A percentile compares a stretch with the other conserved stretches of the same genome.
phyloP scores from a whole-genome alignment of 2,888 invertebrate species.

The Panzeria rudis region DNA sequence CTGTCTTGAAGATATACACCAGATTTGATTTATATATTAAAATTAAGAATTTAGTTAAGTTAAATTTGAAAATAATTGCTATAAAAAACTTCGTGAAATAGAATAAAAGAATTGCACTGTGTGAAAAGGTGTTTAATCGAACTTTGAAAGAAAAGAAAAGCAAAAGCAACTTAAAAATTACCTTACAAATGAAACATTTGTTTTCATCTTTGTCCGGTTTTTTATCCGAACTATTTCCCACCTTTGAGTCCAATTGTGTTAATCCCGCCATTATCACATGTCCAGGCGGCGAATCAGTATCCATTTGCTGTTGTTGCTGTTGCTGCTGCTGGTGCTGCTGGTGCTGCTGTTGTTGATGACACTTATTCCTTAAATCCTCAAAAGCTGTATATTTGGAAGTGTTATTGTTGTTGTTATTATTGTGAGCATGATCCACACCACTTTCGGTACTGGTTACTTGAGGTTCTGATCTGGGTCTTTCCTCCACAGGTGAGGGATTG shows the following conservation, averaged over 20 bases:
- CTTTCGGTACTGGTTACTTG: constrained; percentile 83
- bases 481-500: constrained; percentile 80
- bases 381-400: constrained; percentile 83
- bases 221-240: constrained; percentile 83
- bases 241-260: constrained; percentile 83
- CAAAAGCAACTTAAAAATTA: constrained; percentile 83
- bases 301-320: constrained; percentile 68
- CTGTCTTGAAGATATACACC: constrained; percentile 79
- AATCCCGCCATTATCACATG: constrained; percentile 77
- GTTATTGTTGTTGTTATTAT: constrained; percentile 80
- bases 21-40: constrained; percentile 47
- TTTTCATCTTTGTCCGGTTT: constrained; percentile 85
- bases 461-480: constrained; percentile 82
- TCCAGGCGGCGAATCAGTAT: constrained; percentile 64
- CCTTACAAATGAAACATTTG: constrained; percentile 91
- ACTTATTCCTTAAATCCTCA: constrained; percentile 85
- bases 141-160: constrained; percentile 41
- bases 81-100: not conserved
- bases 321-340: constrained; percentile 82
- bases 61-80: not conserved
- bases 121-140: not conserved
- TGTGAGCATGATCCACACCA: constrained; percentile 79
- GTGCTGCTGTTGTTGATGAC: constrained; percentile 83
- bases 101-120: not conserved
- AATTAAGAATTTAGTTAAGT: not conserved